Evolutionary conservation across 2,113 vertebrate species (phyloP).

Genomic region (Nerophis ophidion): DNA sequence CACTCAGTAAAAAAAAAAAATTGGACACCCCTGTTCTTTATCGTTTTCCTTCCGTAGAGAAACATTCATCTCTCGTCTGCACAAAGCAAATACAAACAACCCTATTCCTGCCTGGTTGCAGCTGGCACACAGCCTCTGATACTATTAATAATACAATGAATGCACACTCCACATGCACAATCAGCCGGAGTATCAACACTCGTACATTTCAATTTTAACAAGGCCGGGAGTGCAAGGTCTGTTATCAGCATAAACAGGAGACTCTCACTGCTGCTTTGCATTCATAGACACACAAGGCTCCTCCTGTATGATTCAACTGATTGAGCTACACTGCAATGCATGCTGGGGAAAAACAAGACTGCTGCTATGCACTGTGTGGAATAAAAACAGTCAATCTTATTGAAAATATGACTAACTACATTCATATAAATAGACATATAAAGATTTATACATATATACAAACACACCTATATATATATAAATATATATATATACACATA

Average conservation of each 20-base stretch:
- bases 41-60: too few species aligned
- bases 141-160: too few species aligned
- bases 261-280: conserved; percentile 16
- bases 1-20: too few species aligned
- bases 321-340: conserved; percentile 20
- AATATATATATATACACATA: too few species aligned
- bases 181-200: conserved; percentile 25
- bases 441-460: too few species aligned
- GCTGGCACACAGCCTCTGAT: neutral
- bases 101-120: too few species aligned
- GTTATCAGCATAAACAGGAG: conserved; percentile 31
- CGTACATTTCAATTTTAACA: conserved; percentile 38
- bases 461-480: too few species aligned
- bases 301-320: conserved; percentile 27
- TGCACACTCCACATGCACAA: conserved; percentile 3
- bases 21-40: too few species aligned
- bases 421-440: too few species aligned
- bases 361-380: neutral
- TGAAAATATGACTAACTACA: too few species aligned
- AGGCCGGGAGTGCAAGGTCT: conserved; percentile 2
- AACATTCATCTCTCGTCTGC: too few species aligned
- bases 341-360: neutral
- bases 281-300: conserved; percentile 1
- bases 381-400: neutral
- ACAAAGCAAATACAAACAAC: too few species aligned